A percentile compares a stretch with the other conserved stretches of the same genome.
Evolutionary conservation across 2,888 invertebrate species (phyloP).

Genomic region (Tipula helvola): DNA sequence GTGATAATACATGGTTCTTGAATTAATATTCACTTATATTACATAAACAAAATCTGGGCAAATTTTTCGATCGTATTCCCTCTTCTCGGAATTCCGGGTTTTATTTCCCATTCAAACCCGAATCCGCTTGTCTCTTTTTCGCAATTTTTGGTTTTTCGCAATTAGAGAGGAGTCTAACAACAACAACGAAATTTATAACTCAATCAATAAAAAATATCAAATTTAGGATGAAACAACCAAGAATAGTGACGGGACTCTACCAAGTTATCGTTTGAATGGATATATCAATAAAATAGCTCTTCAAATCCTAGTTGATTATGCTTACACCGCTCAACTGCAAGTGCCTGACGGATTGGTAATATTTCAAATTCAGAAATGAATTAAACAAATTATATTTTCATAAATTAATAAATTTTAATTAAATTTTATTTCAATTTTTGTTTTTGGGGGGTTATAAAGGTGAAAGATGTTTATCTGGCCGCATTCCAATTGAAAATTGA

Average conservation of each 20-base stretch:
- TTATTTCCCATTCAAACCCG: neutral
- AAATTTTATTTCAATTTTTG: neutral
- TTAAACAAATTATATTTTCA: neutral
- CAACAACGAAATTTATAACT: neutral
- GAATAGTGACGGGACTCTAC: constrained; percentile 31
- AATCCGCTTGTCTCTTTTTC: neutral
- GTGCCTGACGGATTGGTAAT: constrained; percentile 37
- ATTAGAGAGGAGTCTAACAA: neutral
- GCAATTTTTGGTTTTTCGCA: neutral
- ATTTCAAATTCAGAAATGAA: neutral
- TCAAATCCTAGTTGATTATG: constrained; percentile 65
- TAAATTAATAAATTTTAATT: neutral
- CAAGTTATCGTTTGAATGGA: constrained; percentile 46
- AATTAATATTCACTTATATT: neutral
- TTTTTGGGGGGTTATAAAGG: constrained; percentile 25
- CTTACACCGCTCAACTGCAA: constrained; percentile 60
- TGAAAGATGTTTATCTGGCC: constrained; percentile 68
- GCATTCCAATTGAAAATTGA: constrained; percentile 67
- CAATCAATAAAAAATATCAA: constrained; percentile 7
- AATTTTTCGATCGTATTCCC: neutral
- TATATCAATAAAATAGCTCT: constrained; percentile 54
- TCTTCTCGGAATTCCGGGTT: neutral
- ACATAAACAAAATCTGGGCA: neutral
- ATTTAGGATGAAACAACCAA: constrained; percentile 23
- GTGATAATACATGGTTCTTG: too few relatives aligned